These are phyloP conservation scores for Pinctada fucata DNA, from an alignment of 2,888 invertebrate genomes.

Conservation along the genomic window DNA sequence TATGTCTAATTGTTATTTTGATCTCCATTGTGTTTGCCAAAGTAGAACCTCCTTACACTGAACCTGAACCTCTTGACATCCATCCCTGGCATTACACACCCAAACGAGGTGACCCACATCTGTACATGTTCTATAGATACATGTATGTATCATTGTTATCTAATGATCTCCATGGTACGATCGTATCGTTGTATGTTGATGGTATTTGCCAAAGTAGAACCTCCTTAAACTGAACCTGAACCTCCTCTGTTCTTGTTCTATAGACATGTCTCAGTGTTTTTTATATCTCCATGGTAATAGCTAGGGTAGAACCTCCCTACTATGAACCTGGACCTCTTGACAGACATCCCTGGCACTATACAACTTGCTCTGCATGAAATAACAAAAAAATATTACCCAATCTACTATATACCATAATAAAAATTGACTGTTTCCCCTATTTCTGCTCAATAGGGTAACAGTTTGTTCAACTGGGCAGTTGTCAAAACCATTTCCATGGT, in stretches of 20 bases:
- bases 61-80: conserved; percentile 77
- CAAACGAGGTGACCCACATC: conserved; percentile 56
- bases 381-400: no score
- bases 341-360: conserved; percentile 75
- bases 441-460: no score
- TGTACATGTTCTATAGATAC: conserved; percentile 61
- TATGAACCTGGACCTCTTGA: conserved; percentile 77
- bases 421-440: no score
- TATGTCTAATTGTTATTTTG: conserved; percentile 75
- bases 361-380: conserved; percentile 41
- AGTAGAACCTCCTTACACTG: conserved; percentile 77
- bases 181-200: conserved; percentile 65
- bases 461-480: no score
- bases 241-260: conserved; percentile 57
- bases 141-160: conserved; percentile 76
- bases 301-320: conserved; percentile 78
- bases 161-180: conserved; percentile 38
- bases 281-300: conserved; percentile 79
- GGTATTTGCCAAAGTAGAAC: conserved; percentile 78
- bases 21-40: conserved; percentile 79
- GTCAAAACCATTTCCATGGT: no score
- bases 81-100: conserved; percentile 75
- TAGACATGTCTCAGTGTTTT: conserved; percentile 70
- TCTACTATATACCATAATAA: no score
- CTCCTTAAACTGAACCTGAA: conserved; percentile 77